Evolutionary conservation across 2,113 vertebrate species (phyloP).

Genomic region (Pseudorectes ferrugineus): DNA sequence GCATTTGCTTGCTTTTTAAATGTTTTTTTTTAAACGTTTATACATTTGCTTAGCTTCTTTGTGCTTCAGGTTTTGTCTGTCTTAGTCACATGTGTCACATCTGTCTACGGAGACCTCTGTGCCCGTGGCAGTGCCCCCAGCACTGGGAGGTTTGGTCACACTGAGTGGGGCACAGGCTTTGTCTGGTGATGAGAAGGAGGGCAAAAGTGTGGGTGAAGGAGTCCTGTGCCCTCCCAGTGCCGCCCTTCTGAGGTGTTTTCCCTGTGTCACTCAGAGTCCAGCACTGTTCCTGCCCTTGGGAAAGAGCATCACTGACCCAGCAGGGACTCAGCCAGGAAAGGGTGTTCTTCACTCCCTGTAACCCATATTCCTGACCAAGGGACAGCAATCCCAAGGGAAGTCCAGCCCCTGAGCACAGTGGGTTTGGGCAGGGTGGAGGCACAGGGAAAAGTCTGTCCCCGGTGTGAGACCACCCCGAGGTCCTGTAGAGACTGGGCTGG

Average conservation of each 20-base stretch:
- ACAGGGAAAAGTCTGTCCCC: not conserved
- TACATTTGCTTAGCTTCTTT: not conserved
- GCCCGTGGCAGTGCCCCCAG: not conserved
- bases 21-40: fast-evolving
- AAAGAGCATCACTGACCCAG: not conserved
- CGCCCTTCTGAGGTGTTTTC: not conserved
- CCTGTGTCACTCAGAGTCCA: not conserved
- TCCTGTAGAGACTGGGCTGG: not conserved
- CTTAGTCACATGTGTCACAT: not conserved
- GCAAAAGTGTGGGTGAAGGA: not conserved
- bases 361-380: fast-evolving
- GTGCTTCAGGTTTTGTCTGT: not conserved
- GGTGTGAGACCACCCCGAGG: fast-evolving
- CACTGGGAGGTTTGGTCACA: not conserved
- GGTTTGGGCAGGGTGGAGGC: not conserved
- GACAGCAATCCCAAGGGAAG: not conserved
- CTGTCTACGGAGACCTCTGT: fast-evolving
- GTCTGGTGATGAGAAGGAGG: fast-evolving
- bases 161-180: not conserved
- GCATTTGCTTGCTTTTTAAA: not conserved
- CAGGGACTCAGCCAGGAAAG: not conserved
- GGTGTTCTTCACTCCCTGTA: not conserved
- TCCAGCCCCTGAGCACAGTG: not conserved
- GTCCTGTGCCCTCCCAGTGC: not conserved
- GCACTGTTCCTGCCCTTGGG: not conserved